phyloP scores from a whole-genome alignment of 2,797 vertebrate genomes.

The Sebastolobus altivelis region DNA sequence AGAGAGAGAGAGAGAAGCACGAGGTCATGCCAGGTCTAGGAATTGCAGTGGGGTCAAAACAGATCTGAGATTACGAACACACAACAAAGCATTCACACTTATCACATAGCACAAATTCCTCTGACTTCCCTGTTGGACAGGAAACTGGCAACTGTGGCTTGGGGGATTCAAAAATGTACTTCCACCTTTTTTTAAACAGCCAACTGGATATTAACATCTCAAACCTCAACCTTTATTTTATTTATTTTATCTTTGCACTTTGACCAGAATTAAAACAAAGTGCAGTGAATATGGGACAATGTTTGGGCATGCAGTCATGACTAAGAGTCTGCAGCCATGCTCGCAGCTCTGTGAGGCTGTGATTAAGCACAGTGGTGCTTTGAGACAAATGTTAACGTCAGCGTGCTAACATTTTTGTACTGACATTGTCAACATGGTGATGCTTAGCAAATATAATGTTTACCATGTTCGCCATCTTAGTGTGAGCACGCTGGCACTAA shows the following conservation, averaged over 20 bases:
- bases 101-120: constrained; percentile 50
- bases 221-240: background rate
- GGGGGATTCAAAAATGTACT: constrained; percentile 33
- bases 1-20: constrained; percentile 3
- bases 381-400: background rate
- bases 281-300: background rate
- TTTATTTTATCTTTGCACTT: background rate
- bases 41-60: constrained; percentile 64
- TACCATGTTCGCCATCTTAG: too few species aligned
- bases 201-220: constrained; percentile 13
- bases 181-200: constrained; percentile 18
- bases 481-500: too few species aligned
- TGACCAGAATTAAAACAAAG: background rate
- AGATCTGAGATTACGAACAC: constrained; percentile 67
- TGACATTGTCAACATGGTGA: too few species aligned
- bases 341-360: background rate
- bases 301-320: background rate
- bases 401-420: too few species aligned
- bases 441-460: too few species aligned
- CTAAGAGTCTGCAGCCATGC: background rate
- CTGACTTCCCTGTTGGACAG: constrained; percentile 34
- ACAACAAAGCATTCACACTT: constrained; percentile 48
- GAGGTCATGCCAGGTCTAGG: constrained; percentile 63
- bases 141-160: constrained; percentile 40
- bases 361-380: background rate